Base-by-base conservation (phyloP, 2,888 invertebrate genomes). In the Copidosoma aretas region DNA sequence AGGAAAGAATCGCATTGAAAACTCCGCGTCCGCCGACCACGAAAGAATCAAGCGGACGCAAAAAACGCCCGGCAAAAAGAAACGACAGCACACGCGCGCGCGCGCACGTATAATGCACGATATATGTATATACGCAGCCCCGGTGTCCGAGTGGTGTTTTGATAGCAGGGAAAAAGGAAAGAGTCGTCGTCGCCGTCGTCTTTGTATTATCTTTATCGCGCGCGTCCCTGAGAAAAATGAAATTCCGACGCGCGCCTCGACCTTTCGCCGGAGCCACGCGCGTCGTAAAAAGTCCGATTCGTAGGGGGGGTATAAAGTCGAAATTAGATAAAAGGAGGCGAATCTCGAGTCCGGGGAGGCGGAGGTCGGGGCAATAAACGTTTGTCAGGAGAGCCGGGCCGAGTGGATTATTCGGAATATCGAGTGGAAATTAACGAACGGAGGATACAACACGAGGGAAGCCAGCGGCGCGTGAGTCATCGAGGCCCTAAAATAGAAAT, bases 401-500 rank as follows among this genome's bases (percentile, higher is more conserved):
- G 41, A 41, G 14, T 41, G 41, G 14, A 41, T 41, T 8, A 8
- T 8, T 41, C 24, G 22, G 24, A 51, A 56, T 67, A 73, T 74
- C 73, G 72, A 75, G 70, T 73, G 39, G 56, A 22, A 59, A 52
- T n/a, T n/a, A n/a, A n/a, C n/a, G n/a, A n/a, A n/a, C n/a, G 58
- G 46, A 62, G 32, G 39, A n/a, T n/a, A n/a, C n/a, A n/a, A n/a
- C n/a, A n/a, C n/a, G n/a, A n/a, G 15, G 24, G 24, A 17, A 39
- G 10, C 15, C 52, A 43, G n/a, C 19, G 58, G 46, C 66, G 60
- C 62, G 70, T 78, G 78, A 79, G 77, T 80, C 78, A 79, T 75
- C 75, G 72, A 46, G 65, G 67, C 75, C 76, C 78, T 74, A 77
- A 82, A 82, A 82, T 81, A 82, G 79, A 79, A 77, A 75, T 79